Evolutionary conservation across 2,113 vertebrate species (phyloP).

Genomic region (Anguilla japonica): DNA sequence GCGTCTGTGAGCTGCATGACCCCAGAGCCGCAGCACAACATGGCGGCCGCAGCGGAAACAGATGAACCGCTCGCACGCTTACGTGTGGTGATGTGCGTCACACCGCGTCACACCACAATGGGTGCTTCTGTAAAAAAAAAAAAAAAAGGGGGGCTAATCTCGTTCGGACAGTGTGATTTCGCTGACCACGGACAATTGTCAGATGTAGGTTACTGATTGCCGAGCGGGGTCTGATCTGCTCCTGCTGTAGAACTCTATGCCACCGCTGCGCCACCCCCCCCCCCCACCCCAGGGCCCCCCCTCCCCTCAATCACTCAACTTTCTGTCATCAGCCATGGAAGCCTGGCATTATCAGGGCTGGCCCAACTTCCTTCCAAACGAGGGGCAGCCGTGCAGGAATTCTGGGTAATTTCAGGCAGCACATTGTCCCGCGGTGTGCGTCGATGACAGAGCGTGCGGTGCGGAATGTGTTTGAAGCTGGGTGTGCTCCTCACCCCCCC

Average conservation of each 20-base stretch:
- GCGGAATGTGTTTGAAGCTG: constrained; percentile 29
- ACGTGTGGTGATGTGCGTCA: neutral
- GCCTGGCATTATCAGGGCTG: constrained; percentile 35
- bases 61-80: too few relatives aligned
- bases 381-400: constrained; percentile 31
- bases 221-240: neutral
- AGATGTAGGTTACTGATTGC: neutral
- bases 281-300: neutral
- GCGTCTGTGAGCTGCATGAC: too few relatives aligned
- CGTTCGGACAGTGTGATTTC: neutral
- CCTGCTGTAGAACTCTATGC: neutral
- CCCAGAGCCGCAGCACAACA: too few relatives aligned
- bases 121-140: neutral
- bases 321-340: constrained; percentile 45
- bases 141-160: too few relatives aligned
- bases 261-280: constrained; percentile 46
- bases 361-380: constrained; percentile 46
- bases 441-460: constrained; percentile 39
- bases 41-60: too few relatives aligned
- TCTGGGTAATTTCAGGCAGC: constrained; percentile 48
- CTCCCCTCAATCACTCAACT: constrained; percentile 15
- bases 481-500: neutral
- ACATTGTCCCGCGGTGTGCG: constrained; percentile 44
- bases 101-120: neutral
- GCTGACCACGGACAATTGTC: neutral